Evolutionary conservation across 2,888 invertebrate species (phyloP).

Genomic region (Drosophila borealis): DNA sequence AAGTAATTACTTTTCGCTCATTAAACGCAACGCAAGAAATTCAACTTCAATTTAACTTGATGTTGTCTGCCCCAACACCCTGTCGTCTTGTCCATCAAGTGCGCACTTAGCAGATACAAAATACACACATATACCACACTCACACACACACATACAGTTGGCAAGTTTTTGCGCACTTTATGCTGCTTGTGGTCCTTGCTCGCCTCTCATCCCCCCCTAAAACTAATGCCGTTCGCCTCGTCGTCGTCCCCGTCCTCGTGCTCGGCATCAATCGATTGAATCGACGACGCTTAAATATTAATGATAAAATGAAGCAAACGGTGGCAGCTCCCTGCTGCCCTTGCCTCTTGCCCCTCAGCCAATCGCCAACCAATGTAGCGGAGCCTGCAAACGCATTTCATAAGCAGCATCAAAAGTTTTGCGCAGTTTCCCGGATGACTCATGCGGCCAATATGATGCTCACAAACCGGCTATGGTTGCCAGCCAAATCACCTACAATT

Average conservation of each 20-base stretch:
- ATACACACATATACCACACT: constrained; percentile 9
- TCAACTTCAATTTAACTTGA: constrained; percentile 75
- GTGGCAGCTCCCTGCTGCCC: constrained; percentile 9
- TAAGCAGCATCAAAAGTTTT: constrained; percentile 61
- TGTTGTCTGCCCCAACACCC: constrained; percentile 44
- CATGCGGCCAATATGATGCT: constrained; percentile 18
- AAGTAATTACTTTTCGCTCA: constrained; percentile 81
- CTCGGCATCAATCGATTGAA: constrained; percentile 67
- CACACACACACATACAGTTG: constrained; percentile 9
- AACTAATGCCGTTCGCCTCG: background rate
- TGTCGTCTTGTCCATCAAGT: constrained; percentile 57
- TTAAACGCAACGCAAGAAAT: constrained; percentile 67
- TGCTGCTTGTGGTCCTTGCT: constrained; percentile 30
- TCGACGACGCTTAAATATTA: constrained; percentile 78
- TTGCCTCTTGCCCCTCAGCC: background rate
- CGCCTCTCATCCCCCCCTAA: background rate
- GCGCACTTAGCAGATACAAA: constrained; percentile 45
- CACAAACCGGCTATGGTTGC: background rate
- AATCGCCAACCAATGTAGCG: background rate
- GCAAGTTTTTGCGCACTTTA: constrained; percentile 62
- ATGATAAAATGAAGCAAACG: constrained; percentile 61
- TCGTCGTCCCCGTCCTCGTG: background rate
- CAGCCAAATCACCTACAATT: constrained; percentile 4
- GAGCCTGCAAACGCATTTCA: constrained; percentile 45
- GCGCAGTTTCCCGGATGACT: constrained; percentile 52